Base-by-base conservation (phyloP, 2,113 vertebrate genomes). In the Phasianus colchicus region DNA sequence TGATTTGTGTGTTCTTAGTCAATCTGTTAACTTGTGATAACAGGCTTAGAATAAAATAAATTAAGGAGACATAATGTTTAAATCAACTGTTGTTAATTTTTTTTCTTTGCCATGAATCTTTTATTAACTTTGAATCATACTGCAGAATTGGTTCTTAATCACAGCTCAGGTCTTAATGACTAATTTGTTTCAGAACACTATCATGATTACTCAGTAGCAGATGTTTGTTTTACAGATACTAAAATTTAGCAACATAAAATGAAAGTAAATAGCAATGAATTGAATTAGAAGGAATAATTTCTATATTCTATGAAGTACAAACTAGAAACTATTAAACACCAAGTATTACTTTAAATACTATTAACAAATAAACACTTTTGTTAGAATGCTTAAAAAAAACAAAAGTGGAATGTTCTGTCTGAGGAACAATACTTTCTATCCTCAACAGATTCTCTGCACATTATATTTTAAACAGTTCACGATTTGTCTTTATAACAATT, bases 141-240 rank as follows among this genome's bases (percentile, higher is more conserved):
- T 81, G 36, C 57, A 61, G 24, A 48, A 87, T 67, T 83, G 65
- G 57, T 96, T 95, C 72, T 95, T 86, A 95, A 86, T 94, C 75
- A 86, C 78, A 85, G 2, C 73, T 90, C 71, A 61, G 83, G 69
- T 79, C 87, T 65, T 95, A 93, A 93, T 93, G 96, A 95, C 89
- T 95, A 92, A 93, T 93, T 91, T 95, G 89, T 95, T 93, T 88
- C 79, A 92, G 95, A 95, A 92, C 89, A 69, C 40, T 80, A 1
- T 63, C 82, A 84, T 92, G 94, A 93, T 92, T 95, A 89, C 67
- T 89, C 75, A 93, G 67, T 50, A 85, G 69, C 85, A 87, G 84
- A 89, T 93, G 78, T 66, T 95, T 95, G 89, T 95, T 95, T 96
- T 88, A 60, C 72, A 83, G 69, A 77, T 83, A 75, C 79, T 93